Conservation (phyloP, 2,888 invertebrate species). For the Papilio gigon region DNA sequence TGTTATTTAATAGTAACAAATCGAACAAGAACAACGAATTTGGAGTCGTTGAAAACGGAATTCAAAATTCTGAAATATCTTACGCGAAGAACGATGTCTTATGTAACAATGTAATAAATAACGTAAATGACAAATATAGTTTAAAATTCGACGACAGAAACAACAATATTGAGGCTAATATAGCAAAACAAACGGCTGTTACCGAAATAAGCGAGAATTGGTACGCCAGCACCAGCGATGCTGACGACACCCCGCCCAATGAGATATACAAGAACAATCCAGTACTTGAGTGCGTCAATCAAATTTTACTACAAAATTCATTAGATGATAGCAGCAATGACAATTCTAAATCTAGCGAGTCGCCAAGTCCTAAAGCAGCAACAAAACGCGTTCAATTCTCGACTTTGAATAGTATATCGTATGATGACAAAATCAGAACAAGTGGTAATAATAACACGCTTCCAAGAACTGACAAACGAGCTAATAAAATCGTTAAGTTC, state of each 20-base stretch:
- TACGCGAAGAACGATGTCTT: slow-evolving; percentile 76
- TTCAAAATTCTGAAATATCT: slow-evolving; percentile 66
- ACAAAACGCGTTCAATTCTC: slow-evolving; percentile 85
- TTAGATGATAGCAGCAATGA: slow-evolving; percentile 82
- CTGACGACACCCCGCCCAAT: slow-evolving; percentile 87
- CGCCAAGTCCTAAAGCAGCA: slow-evolving; percentile 75
- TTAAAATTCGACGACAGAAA: slow-evolving; percentile 65
- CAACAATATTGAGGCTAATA: slow-evolving; percentile 62
- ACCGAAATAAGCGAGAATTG: slow-evolving; percentile 87
- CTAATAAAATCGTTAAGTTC: slow-evolving; percentile 79
- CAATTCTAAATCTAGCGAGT: slow-evolving; percentile 75
- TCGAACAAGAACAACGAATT: slow-evolving; percentile 72
- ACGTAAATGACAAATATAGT: slow-evolving; percentile 62
- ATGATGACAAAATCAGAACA: slow-evolving; percentile 74
- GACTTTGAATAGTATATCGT: slow-evolving; percentile 84
- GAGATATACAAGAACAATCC: slow-evolving; percentile 91
- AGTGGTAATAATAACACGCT: slow-evolving; percentile 65
- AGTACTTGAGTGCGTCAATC: slow-evolving; percentile 92
- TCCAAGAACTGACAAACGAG: slow-evolving; percentile 73
- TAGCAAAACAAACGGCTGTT: slow-evolving; percentile 58
- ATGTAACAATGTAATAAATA: slow-evolving; percentile 67
- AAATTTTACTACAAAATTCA: slow-evolving; percentile 89
- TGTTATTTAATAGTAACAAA: slow-evolving; percentile 60
- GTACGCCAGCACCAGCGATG: slow-evolving; percentile 91
- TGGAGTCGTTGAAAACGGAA: slow-evolving; percentile 59